These are phyloP conservation scores for Chironomus striatipennis DNA, from an alignment of 1,140 invertebrate species.

Conservation along the genomic window DNA sequence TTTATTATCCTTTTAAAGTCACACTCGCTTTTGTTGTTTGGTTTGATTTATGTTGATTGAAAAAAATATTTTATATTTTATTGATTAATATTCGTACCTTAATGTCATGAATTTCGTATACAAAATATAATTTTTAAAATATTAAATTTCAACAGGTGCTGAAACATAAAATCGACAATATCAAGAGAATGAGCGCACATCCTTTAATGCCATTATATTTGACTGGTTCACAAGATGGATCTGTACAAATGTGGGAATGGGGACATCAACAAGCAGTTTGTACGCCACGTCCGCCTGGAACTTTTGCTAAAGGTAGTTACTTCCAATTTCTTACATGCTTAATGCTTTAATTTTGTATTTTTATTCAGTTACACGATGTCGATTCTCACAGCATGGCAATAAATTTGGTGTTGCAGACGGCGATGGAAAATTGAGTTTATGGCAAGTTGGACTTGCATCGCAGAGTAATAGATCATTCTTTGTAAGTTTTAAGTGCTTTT, in stretches of 20 bases:
- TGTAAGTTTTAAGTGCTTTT: constrained; percentile 55
- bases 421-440: constrained; percentile 82
- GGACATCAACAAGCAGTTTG: constrained; percentile 83
- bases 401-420: constrained; percentile 96
- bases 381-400: constrained; percentile 94
- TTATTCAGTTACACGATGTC: constrained; percentile 77
- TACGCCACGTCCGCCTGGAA: constrained; percentile 78
- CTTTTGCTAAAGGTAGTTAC: constrained; percentile 41
- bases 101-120: neutral
- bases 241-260: constrained; percentile 97
- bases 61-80: neutral
- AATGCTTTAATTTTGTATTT: neutral
- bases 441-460: constrained; percentile 82
- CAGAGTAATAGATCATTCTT: constrained; percentile 86
- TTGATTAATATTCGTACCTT: neutral
- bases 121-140: neutral
- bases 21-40: constrained; percentile 21
- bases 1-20: constrained; percentile 25
- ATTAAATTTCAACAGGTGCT: constrained; percentile 49
- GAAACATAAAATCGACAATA: constrained; percentile 85
- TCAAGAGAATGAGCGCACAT: constrained; percentile 91
- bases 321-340: no score
- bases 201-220: constrained; percentile 88
- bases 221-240: constrained; percentile 94
- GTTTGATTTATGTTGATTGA: neutral